Base-by-base conservation (phyloP, 1,140 invertebrate species). In the Drosophila neocordata region DNA sequence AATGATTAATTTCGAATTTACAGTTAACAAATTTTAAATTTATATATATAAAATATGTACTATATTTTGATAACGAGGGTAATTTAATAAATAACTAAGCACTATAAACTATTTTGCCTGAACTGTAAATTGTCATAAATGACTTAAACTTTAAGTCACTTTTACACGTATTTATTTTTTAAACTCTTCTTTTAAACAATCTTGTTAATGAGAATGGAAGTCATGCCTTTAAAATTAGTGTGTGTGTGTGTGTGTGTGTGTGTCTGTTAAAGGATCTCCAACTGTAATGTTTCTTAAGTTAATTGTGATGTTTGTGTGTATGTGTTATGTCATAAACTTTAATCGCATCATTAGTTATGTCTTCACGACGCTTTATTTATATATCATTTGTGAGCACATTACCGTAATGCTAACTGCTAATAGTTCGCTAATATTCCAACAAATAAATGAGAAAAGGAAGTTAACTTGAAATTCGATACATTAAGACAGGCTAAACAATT, bases 321-420 rank as follows among this genome's bases (percentile, higher is more conserved):
- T 12, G 15, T 48, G 41, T 48, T 48, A 15, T 48, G 27, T 6
- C 41, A 48, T 48, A 48, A 48, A 48, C 15, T 11, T 15, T 20
- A 48, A 48, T 48, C 41, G 20, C 41, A 48, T 48, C 41, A 48
- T 48, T 20, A 48, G 41, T 48, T 18, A 48, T 9, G 15, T 20
- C 8, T 20, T 48, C 15, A 48, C 15, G 41, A 20, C 41, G 7
- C 18, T 48, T 20, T 15, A 12, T 20, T 48, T 15, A 48, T 20
- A 48, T 18, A 20, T 48, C 11, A 44, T 44, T 44, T 44, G 41
- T 18, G 15, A 18, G 41, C 41, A 48, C 15, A 48, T 48, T 48
- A 48, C 15, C 9, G 15, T 48, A 48, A 48, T 48, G 15, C 5
- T 20, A 48, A 18, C 41, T 48, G 41, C 20, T 48, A 8, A 48